These are phyloP conservation scores for Pitangus sulphuratus DNA, from an alignment of 2,797 vertebrate genomes.

Conservation along the genomic window DNA sequence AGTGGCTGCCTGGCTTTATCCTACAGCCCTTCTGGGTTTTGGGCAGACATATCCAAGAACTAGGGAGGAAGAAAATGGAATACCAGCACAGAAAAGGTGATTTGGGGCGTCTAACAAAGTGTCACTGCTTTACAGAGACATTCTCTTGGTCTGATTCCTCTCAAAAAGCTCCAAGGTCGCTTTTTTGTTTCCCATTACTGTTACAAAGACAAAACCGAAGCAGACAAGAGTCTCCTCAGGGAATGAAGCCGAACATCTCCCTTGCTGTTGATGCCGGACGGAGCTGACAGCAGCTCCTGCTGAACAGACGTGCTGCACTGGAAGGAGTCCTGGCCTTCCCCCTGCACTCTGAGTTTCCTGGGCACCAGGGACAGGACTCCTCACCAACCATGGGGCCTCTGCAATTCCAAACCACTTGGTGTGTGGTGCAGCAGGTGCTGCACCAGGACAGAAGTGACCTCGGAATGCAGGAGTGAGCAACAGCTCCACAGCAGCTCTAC, in stretches of 20 bases:
- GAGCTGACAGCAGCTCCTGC: background rate
- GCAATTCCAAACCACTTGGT: background rate
- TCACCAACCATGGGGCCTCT: background rate
- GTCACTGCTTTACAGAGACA: background rate
- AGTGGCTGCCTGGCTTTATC: background rate
- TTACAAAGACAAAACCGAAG: background rate
- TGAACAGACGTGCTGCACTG: background rate
- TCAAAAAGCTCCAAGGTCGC: background rate
- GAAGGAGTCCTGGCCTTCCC: background rate
- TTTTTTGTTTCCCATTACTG: background rate
- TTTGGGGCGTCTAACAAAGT: background rate
- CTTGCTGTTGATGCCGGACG: background rate
- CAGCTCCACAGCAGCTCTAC: background rate
- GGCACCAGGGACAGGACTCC: accelerated
- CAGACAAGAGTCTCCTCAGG: background rate
- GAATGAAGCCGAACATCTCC: background rate
- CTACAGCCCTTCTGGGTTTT: background rate
- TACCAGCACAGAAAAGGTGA: background rate
- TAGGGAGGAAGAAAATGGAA: background rate
- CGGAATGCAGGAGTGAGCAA: background rate
- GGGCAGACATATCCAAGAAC: background rate
- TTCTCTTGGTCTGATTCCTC: background rate
- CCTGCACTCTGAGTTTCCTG: background rate
- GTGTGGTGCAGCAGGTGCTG: background rate
- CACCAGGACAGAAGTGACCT: background rate